Conservation (phyloP, 2,888 invertebrate species). For the Epinotia bilunana region DNA sequence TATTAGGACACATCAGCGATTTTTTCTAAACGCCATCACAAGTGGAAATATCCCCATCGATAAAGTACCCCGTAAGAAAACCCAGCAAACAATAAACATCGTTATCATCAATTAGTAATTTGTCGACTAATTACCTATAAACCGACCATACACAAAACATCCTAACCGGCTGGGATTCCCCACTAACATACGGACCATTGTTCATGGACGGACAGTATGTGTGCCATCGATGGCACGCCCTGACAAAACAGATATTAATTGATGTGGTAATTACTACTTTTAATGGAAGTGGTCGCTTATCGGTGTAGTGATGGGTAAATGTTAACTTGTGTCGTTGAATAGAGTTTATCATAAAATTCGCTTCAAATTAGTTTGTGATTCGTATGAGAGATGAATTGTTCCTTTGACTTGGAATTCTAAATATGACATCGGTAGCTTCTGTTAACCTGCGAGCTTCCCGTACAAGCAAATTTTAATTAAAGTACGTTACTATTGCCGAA, state of each 20-base stretch:
- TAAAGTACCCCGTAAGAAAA: constrained; percentile 37
- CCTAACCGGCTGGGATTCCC: not conserved
- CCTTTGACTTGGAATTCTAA: too few relatives aligned
- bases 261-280: constrained; percentile 69
- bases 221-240: constrained; percentile 62
- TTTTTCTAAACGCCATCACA: too few relatives aligned
- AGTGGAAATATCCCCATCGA: constrained; percentile 1
- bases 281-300: constrained; percentile 69
- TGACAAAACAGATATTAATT: constrained; percentile 74
- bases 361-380: too few relatives aligned
- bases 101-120: constrained; percentile 49
- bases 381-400: too few relatives aligned
- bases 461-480: too few relatives aligned
- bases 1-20: too few relatives aligned
- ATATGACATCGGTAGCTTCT: too few relatives aligned
- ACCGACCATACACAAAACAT: not conserved
- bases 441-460: too few relatives aligned
- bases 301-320: constrained; percentile 44
- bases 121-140: constrained; percentile 39
- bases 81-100: constrained; percentile 54
- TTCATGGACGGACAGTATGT: not conserved
- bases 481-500: too few relatives aligned
- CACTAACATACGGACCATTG: not conserved
- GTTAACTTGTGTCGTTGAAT: not conserved
- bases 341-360: not conserved